A percentile compares a stretch with the other conserved stretches of the same genome.
phyloP scores from a whole-genome alignment of 37 sponge, comb jelly and placozoan genomes.

The Axinella damicornis region DNA sequence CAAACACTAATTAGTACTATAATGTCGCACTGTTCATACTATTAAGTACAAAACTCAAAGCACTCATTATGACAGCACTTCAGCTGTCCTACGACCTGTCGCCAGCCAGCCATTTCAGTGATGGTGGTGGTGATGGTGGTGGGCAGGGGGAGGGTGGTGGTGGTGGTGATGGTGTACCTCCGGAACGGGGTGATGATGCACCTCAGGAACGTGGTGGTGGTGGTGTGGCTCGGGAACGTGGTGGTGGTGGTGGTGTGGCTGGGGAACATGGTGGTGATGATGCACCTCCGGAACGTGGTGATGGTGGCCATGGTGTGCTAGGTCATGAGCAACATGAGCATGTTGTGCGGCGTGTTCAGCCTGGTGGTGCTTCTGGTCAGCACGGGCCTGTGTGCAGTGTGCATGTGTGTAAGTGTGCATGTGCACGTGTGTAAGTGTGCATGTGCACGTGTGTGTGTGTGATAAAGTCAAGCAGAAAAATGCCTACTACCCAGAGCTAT shows the following conservation, averaged over 20 bases:
- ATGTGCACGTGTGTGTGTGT: no score
- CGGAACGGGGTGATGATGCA: background rate
- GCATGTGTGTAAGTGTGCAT: no score
- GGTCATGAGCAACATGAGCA: constrained; percentile 63
- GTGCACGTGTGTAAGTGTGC: no score
- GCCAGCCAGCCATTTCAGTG: no score
- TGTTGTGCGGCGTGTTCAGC: constrained; percentile 51
- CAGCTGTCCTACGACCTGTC: no score
- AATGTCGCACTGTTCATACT: no score
- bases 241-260: background rate
- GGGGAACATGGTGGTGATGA: constrained; percentile 45
- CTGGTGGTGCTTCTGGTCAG: constrained; percentile 62
- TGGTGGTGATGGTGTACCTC: background rate
- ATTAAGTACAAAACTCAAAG: no score
- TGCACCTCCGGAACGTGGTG: constrained; percentile 35
- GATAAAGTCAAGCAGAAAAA: no score
- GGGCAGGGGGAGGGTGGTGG: no score
- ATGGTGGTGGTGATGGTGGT: background rate
- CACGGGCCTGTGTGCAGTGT: constrained; percentile 63
- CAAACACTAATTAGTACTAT: no score
- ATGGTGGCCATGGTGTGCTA: constrained; percentile 46
- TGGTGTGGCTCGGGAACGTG: background rate
- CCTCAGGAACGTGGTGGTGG: background rate
- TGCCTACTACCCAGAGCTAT: no score
- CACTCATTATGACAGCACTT: no score